Percentiles rank a stretch among this genome's conserved stretches.
Conservation (phyloP, 2,113 vertebrate species). For the Glareola pratincola region DNA sequence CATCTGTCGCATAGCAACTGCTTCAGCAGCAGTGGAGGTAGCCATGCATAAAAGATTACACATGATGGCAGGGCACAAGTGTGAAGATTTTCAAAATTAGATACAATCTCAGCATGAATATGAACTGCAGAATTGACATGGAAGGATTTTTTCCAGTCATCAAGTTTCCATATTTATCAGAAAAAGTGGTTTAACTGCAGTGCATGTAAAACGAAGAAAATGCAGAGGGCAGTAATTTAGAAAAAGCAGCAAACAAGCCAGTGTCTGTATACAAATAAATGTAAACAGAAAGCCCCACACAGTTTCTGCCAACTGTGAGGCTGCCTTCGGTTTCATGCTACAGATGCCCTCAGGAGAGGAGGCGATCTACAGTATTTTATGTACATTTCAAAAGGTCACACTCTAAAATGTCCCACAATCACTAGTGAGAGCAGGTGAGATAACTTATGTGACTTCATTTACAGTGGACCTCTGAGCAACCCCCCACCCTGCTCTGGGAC, state of each 20-base stretch:
- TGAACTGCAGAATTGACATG: conserved; percentile 75
- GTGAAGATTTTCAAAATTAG: conserved; percentile 88
- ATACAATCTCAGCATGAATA: conserved; percentile 83
- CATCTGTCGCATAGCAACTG: conserved; percentile 96
- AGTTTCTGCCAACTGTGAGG: conserved; percentile 46
- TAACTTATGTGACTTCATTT: background rate
- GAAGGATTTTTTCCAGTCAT: conserved; percentile 76
- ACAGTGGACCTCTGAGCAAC: background rate
- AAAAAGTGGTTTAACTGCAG: conserved; percentile 67
- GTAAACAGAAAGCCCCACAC: conserved; percentile 58
- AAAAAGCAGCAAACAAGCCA: conserved; percentile 35
- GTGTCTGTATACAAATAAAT: conserved; percentile 60
- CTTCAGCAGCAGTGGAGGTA: conserved; percentile 86
- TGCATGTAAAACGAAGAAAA: conserved; percentile 39
- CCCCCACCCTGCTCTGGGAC: background rate
- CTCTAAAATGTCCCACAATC: background rate
- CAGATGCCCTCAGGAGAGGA: conserved; percentile 22
- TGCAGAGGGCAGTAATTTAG: conserved; percentile 67
- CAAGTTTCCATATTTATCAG: conserved; percentile 70
- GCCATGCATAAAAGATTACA: conserved; percentile 98
- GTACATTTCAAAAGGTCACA: background rate
- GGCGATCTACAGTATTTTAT: background rate
- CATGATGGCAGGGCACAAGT: conserved; percentile 84
- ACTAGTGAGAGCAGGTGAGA: background rate
- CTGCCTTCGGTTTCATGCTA: conserved; percentile 11